These are phyloP conservation scores for Uropsilus gracilis DNA, from an alignment of 2,113 vertebrate species.

Conservation along the genomic window DNA sequence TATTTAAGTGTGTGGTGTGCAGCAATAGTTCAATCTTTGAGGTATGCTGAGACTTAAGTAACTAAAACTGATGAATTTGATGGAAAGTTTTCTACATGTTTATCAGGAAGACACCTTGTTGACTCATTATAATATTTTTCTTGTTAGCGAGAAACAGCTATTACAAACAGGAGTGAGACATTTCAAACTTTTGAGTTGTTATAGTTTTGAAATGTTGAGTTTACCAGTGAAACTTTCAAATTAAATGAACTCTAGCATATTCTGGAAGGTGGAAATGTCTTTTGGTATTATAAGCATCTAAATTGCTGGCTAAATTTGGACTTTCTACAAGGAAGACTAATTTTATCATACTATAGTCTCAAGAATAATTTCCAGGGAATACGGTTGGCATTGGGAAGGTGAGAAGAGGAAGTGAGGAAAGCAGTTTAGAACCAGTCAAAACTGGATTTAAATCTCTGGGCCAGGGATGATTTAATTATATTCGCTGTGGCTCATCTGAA, in stretches of 20 bases:
- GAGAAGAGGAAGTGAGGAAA: slow-evolving; percentile 35
- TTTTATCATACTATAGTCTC: background rate
- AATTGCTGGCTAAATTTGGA: background rate
- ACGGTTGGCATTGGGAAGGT: background rate
- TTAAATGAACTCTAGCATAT: background rate
- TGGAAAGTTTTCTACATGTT: background rate
- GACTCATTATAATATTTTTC: background rate
- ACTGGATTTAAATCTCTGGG: slow-evolving; percentile 56
- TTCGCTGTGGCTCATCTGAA: slow-evolving; percentile 17
- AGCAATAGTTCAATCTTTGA: background rate
- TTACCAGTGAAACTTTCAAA: background rate
- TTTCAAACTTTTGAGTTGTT: background rate
- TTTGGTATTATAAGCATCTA: background rate
- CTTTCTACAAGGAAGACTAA: slow-evolving; percentile 24
- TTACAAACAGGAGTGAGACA: background rate
- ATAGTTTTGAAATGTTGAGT: background rate
- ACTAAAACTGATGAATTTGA: slow-evolving; percentile 1
- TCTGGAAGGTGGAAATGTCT: background rate
- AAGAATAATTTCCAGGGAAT: slow-evolving; percentile 41
- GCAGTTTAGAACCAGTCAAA: slow-evolving; percentile 46
- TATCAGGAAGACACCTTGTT: background rate
- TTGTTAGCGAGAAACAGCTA: slow-evolving; percentile 21
- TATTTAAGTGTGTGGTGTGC: background rate
- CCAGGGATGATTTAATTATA: slow-evolving; percentile 42
- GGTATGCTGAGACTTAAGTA: slow-evolving; percentile 1